These are phyloP conservation scores for Harpalus rubripes DNA, from an alignment of 2,888 invertebrate genomes.

Conservation along the genomic window DNA sequence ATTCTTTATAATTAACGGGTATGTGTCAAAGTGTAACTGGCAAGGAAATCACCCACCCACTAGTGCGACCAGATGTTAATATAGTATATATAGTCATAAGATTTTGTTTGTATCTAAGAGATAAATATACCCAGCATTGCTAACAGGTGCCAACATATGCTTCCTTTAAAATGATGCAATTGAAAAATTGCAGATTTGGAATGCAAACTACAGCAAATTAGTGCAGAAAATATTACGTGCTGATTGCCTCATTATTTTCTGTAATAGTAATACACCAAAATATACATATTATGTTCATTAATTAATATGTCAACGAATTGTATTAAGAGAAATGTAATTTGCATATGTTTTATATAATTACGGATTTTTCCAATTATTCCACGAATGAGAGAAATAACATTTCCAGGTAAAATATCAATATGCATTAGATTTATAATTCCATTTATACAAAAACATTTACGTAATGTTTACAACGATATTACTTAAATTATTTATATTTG, in stretches of 20 bases:
- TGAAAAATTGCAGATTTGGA: slow-evolving; percentile 17
- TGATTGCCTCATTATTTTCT: not conserved
- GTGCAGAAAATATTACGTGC: not conserved
- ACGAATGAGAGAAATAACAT: not conserved
- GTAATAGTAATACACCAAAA: not conserved
- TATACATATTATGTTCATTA: slow-evolving; percentile 4
- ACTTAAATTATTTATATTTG: too few species aligned
- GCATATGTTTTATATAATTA: slow-evolving; percentile 16
- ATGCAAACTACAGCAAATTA: slow-evolving; percentile 15
- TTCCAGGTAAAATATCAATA: slow-evolving; percentile 14
- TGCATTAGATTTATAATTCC: slow-evolving; percentile 5
- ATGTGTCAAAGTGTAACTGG: slow-evolving; percentile 50
- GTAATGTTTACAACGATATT: too few species aligned
- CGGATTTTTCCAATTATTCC: slow-evolving; percentile 13
- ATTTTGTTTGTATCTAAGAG: slow-evolving; percentile 1
- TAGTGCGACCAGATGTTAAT: slow-evolving; percentile 15
- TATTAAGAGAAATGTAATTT: not conserved
- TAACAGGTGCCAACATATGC: slow-evolving; percentile 41
- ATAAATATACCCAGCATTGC: slow-evolving; percentile 12
- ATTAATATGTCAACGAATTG: slow-evolving; percentile 15
- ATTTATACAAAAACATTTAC: not conserved
- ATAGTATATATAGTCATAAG: too few species aligned
- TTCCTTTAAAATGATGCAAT: slow-evolving; percentile 51
- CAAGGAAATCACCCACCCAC: not conserved
- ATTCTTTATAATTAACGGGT: slow-evolving; percentile 20